phyloP scores from a whole-genome alignment of 2,113 vertebrate genomes.

The Vanacampus margaritifer region DNA sequence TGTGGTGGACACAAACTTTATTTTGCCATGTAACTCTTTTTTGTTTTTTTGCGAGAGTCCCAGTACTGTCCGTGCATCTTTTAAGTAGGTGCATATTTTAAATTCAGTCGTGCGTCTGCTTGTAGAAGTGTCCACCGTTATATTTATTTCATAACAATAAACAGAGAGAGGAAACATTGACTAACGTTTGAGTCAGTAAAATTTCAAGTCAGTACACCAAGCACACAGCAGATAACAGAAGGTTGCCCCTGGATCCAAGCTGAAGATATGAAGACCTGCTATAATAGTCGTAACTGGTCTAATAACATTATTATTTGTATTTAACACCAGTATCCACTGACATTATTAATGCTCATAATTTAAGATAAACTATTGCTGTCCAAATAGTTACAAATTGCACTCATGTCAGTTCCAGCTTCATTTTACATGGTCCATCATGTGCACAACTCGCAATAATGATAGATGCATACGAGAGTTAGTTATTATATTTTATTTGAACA shows the following conservation, averaged over 20 bases:
- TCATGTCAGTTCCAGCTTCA: background rate
- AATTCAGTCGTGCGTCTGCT: background rate
- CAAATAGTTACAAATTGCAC: background rate
- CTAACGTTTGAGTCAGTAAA: slow-evolving; percentile 29
- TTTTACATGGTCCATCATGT: too few relatives aligned
- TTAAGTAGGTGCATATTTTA: background rate
- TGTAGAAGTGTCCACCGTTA: background rate
- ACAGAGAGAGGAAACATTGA: background rate
- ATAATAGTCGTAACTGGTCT: background rate
- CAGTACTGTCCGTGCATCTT: background rate
- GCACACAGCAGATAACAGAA: slow-evolving; percentile 64
- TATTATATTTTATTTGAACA: background rate
- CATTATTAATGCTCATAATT: too few relatives aligned
- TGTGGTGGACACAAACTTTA: background rate
- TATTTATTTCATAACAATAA: background rate
- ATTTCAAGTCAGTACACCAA: slow-evolving; percentile 43
- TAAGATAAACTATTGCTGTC: background rate
- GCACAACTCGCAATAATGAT: too few relatives aligned
- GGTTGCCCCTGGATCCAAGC: slow-evolving; percentile 59
- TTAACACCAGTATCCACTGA: too few relatives aligned
- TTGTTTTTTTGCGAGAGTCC: background rate
- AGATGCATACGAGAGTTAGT: too few relatives aligned
- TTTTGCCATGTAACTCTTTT: background rate
- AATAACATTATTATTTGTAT: too few relatives aligned
- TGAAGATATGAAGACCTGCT: slow-evolving; percentile 50